Evolutionary conservation across 2,113 vertebrate genomes (phyloP).

Genomic region (Albula glossodonta): DNA sequence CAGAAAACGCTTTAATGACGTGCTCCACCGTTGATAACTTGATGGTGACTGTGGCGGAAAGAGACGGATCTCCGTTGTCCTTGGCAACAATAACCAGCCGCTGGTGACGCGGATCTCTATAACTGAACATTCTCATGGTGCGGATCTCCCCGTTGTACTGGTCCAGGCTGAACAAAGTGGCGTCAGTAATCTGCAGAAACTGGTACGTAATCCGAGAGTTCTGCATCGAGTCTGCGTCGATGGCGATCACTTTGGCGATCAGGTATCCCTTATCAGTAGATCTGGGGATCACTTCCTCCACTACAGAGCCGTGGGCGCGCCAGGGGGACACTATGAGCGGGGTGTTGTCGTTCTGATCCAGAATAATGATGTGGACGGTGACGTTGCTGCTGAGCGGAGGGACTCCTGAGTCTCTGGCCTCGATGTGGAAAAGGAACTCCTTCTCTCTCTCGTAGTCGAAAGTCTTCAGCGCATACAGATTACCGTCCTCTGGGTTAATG

Average conservation of each 20-base stretch:
- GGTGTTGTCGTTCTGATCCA: constrained; percentile 77
- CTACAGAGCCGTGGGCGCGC: constrained; percentile 67
- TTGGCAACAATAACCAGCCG: constrained; percentile 63
- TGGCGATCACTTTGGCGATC: constrained; percentile 66
- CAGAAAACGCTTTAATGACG: constrained; percentile 72
- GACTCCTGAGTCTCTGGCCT: constrained; percentile 73
- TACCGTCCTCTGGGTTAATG: constrained; percentile 76
- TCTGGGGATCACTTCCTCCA: constrained; percentile 67
- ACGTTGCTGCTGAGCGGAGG: constrained; percentile 72
- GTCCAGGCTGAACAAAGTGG: constrained; percentile 54
- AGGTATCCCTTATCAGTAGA: constrained; percentile 71
- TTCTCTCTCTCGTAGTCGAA: constrained; percentile 81
- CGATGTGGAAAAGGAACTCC: constrained; percentile 74
- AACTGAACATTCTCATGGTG: constrained; percentile 64
- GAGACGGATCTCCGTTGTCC: constrained; percentile 71
- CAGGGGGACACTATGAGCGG: constrained; percentile 70
- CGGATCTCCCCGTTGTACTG: constrained; percentile 59
- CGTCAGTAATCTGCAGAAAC: constrained; percentile 66
- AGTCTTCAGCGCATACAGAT: constrained; percentile 78
- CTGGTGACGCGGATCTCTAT: constrained; percentile 60
- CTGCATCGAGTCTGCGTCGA: constrained; percentile 68
- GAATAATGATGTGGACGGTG: constrained; percentile 69
- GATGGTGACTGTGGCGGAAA: constrained; percentile 75
- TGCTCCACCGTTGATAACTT: constrained; percentile 72
- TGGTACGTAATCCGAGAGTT: constrained; percentile 73